These are phyloP conservation scores for Taxidea taxus DNA, from an alignment of 2,113 vertebrate species.

Conservation along the genomic window DNA sequence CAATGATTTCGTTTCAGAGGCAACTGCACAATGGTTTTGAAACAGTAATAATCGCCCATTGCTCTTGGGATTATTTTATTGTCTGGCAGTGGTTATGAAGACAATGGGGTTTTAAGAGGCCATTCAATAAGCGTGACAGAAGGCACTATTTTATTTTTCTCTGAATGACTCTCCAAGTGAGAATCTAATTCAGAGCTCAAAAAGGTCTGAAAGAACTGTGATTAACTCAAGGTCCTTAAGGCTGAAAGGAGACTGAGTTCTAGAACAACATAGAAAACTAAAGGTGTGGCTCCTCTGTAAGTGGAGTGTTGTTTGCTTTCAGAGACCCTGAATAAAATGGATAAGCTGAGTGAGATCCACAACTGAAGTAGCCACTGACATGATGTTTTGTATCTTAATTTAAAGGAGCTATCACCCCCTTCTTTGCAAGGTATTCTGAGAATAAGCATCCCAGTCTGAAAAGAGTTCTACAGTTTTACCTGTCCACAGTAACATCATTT, in stretches of 20 bases:
- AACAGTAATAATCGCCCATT: slow-evolving; percentile 70
- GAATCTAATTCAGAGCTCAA: slow-evolving; percentile 36
- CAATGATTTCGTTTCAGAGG: slow-evolving; percentile 41
- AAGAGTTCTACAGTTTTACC: background rate
- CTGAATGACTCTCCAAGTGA: slow-evolving; percentile 46
- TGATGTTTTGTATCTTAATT: background rate
- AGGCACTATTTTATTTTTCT: slow-evolving; percentile 60
- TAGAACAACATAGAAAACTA: background rate
- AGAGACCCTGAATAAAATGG: background rate
- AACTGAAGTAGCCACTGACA: slow-evolving; percentile 5
- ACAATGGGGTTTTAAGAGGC: slow-evolving; percentile 59
- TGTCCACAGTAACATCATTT: background rate
- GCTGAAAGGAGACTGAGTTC: slow-evolving; percentile 1
- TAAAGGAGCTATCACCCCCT: background rate
- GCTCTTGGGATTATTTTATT: slow-evolving; percentile 65
- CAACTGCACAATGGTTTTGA: slow-evolving; percentile 67
- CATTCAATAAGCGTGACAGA: slow-evolving; percentile 63
- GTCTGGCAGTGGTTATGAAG: slow-evolving; percentile 67
- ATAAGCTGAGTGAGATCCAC: background rate
- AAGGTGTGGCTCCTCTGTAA: background rate
- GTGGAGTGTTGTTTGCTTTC: background rate
- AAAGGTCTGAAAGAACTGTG: slow-evolving; percentile 48
- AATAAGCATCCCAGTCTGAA: background rate
- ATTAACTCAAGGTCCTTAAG: slow-evolving; percentile 43
- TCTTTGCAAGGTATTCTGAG: background rate